Conservation (phyloP, 1,140 invertebrate genomes). For the Solenopsis fugax region DNA sequence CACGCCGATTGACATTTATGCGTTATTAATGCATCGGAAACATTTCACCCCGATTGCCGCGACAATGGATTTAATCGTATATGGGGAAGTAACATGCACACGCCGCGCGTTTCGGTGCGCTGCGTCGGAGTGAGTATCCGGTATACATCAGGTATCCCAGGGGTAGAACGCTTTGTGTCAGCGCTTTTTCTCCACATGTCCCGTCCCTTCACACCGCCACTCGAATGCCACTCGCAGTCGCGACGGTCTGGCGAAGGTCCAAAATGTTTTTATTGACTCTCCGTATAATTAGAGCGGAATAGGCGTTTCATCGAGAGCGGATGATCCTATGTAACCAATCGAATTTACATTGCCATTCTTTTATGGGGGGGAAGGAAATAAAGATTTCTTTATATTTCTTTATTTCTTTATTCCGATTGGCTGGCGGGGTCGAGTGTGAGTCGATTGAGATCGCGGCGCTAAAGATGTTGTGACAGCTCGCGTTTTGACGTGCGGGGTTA, state of each 20-base stretch:
- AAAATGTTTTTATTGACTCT: conserved; percentile 75
- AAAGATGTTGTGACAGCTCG: no score
- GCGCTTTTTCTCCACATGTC: conserved; percentile 67
- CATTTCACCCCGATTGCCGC: conserved; percentile 75
- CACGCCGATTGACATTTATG: conserved; percentile 73
- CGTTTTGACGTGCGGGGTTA: no score
- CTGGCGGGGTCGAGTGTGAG: no score
- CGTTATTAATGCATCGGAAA: conserved; percentile 78
- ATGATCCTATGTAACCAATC: conserved; percentile 8
- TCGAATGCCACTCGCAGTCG: conserved; percentile 13
- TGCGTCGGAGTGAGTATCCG: conserved; percentile 23
- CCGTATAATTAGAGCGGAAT: conserved; percentile 66
- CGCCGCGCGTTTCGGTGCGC: conserved; percentile 66
- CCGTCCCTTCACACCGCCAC: conserved; percentile 47
- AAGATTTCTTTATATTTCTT: background rate
- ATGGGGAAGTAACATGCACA: conserved; percentile 66
- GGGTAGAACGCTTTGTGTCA: conserved; percentile 65
- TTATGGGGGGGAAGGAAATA: background rate
- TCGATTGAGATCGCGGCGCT: no score
- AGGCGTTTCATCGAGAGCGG: conserved; percentile 49
- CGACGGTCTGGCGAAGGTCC: conserved; percentile 63
- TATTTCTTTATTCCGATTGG: no score
- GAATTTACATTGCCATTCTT: background rate
- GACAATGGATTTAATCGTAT: conserved; percentile 77
- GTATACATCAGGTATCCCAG: conserved; percentile 10